A percentile compares a stretch with the other conserved stretches of the same genome.
These are phyloP conservation scores for Pandion haliaetus DNA, from an alignment of 2,113 vertebrate species.

Conservation along the genomic window DNA sequence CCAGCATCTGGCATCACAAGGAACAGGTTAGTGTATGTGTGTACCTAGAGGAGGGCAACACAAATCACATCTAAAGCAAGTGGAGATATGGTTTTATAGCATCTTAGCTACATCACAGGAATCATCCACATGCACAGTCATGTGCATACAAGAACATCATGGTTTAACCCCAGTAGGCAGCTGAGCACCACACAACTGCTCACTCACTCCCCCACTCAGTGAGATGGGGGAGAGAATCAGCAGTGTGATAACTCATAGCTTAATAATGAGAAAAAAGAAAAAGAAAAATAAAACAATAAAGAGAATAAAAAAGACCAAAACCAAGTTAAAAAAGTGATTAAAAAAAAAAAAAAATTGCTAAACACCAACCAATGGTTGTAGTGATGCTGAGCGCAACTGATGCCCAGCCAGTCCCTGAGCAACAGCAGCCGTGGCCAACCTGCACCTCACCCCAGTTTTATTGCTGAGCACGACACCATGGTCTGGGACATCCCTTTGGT, in stretches of 20 bases:
- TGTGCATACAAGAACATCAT: not conserved
- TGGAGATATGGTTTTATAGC: not conserved
- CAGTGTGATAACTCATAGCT: rapidly evolving
- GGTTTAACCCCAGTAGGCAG: rapidly evolving
- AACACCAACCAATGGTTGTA: rapidly evolving
- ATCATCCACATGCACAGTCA: rapidly evolving
- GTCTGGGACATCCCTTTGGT: not conserved
- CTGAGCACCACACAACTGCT: not conserved
- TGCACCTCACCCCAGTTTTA: not conserved
- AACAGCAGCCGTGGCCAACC: not conserved
- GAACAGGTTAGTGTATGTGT: not conserved
- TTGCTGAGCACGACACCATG: not conserved
- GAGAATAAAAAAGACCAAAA: not conserved
- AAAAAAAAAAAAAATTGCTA: not conserved
- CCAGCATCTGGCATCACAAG: not conserved
- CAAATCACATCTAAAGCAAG: not conserved
- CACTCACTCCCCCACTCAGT: not conserved
- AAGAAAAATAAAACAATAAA: not conserved
- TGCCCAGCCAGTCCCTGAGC: rapidly evolving
- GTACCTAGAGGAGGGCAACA: not conserved
- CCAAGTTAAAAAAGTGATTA: not conserved
- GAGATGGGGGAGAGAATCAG: not conserved
- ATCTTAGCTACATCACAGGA: not conserved
- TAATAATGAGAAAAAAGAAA: not conserved
- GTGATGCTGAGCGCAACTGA: too few species aligned